Evolutionary conservation across 2,888 invertebrate genomes (phyloP).

Genomic region (Drosophila pseudotalamancana): DNA sequence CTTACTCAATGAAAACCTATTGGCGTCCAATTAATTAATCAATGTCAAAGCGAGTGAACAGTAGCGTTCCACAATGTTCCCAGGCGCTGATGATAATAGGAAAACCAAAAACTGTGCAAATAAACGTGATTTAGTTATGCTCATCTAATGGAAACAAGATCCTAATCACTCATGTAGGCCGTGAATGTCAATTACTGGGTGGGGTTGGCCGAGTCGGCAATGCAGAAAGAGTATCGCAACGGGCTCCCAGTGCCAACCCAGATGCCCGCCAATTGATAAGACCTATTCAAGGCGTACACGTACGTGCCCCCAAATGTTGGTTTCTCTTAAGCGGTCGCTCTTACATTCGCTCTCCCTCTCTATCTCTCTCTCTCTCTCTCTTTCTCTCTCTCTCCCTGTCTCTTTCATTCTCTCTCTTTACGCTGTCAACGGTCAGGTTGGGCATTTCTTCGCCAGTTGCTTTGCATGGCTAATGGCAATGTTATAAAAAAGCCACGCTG

Average conservation of each 20-base stretch:
- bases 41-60: slow-evolving; percentile 41
- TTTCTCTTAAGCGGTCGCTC: slow-evolving; percentile 42
- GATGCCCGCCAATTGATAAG: slow-evolving; percentile 63
- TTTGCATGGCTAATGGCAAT: slow-evolving; percentile 73
- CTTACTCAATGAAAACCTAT: slow-evolving; percentile 40
- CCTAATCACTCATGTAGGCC: slow-evolving; percentile 45
- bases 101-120: slow-evolving; percentile 34
- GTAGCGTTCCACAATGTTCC: no score
- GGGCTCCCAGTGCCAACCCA: neutral
- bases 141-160: slow-evolving; percentile 56
- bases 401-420: slow-evolving; percentile 9
- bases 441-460: slow-evolving; percentile 61
- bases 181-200: slow-evolving; percentile 60
- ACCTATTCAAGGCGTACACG: slow-evolving; percentile 48
- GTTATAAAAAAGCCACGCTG: slow-evolving; percentile 82
- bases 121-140: slow-evolving; percentile 30
- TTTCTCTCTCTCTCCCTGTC: slow-evolving; percentile 10
- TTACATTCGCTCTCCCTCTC: slow-evolving; percentile 12
- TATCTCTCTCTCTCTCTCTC: slow-evolving; percentile 9
- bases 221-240: neutral
- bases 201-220: slow-evolving; percentile 1
- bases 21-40: slow-evolving; percentile 69
- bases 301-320: slow-evolving; percentile 54
- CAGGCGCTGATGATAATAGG: slow-evolving; percentile 37
- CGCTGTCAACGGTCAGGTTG: slow-evolving; percentile 54